Base-by-base conservation (phyloP, 2,113 vertebrate species). In the Dipodomys ordii region DNA sequence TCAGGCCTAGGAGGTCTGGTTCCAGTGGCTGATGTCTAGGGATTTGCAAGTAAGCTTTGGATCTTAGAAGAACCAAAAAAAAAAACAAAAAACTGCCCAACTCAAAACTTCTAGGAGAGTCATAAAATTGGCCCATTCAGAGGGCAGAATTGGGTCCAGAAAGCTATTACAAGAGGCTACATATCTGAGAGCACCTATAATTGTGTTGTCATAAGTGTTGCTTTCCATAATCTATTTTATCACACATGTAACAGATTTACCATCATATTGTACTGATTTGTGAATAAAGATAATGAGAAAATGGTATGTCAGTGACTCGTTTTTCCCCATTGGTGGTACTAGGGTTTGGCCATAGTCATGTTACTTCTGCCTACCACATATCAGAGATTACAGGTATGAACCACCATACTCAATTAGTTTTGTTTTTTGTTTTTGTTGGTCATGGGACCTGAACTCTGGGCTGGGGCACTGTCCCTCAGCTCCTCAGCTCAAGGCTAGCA, bases 241-340 rank as follows among this genome's bases (percentile, higher is more conserved):
- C 68, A 67, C 32, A 62, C 1, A 6, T 79, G 12, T 72, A 39
- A 39, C 53, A 69, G 39, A 94, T 44, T 92, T 32, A 83, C 64
- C 10, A 3, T 60, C 92, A 28, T 65, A 65, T 77, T 62, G 27
- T 57, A 83, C 46, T 86, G 62, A 92, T 69, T 92, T 93, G 22
- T 95, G 71, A 97, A 97, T 97, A 97, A 97, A 97, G 93, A 87
- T 72, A 65, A 67, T 91, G 46, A 78, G 95, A 96, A 93, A 71
- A 53, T 71, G 46, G 32, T 10, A 65, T 7, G 73, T 88, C 1
- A n/a, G 11, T 57, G 53, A 57, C 53, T 16, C 3, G 13, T 11
- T 57, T 57, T 57, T 57, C 53, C 23, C 8, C 23, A 23, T 64
- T 64, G 20, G 62, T 64, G 22, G 8, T 25, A 25, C 23, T 23